Conservation (phyloP, 1,140 invertebrate species). For the Drosophila varians region DNA sequence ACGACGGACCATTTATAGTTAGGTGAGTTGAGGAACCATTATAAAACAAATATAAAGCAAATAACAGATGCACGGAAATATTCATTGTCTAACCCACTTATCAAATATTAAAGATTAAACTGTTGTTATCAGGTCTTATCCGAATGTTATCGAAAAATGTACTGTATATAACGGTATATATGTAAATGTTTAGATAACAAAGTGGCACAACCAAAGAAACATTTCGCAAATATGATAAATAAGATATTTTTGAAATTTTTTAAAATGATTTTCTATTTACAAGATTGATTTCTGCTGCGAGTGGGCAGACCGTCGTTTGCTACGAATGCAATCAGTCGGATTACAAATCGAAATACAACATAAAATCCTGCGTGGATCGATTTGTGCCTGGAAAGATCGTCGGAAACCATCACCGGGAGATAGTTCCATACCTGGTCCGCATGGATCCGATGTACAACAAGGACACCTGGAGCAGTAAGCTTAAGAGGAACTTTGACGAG, state of each 20-base stretch:
- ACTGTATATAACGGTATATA: constrained; percentile 20
- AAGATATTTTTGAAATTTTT: not conserved
- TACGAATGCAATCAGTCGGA: constrained; percentile 47
- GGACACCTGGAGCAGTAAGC: constrained; percentile 64
- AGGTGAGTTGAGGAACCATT: constrained; percentile 26
- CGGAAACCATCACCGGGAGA: constrained; percentile 17
- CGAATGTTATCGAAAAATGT: constrained; percentile 34
- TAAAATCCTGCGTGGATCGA: constrained; percentile 30
- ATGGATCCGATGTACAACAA: constrained; percentile 55
- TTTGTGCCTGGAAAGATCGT: constrained; percentile 6
- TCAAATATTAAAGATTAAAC: constrained; percentile 37
- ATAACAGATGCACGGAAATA: constrained; percentile 22
- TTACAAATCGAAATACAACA: constrained; percentile 32
- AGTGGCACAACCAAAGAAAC: not conserved
- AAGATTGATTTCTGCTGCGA: constrained; percentile 45
- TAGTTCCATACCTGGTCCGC: constrained; percentile 25
- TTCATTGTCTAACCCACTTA: constrained; percentile 13
- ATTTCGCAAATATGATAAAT: not conserved
- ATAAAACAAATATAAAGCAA: not conserved
- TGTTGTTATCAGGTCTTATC: constrained; percentile 45
- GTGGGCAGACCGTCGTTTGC: constrained; percentile 50
- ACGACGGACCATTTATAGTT: constrained; percentile 46
- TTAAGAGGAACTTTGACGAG: constrained; percentile 70
- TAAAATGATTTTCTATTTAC: not conserved
- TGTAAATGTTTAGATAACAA: constrained; percentile 30